These are phyloP conservation scores for Tethya wilhelma DNA, from an alignment of 37 sponge, comb jelly and placozoan species.

Conservation along the genomic window DNA sequence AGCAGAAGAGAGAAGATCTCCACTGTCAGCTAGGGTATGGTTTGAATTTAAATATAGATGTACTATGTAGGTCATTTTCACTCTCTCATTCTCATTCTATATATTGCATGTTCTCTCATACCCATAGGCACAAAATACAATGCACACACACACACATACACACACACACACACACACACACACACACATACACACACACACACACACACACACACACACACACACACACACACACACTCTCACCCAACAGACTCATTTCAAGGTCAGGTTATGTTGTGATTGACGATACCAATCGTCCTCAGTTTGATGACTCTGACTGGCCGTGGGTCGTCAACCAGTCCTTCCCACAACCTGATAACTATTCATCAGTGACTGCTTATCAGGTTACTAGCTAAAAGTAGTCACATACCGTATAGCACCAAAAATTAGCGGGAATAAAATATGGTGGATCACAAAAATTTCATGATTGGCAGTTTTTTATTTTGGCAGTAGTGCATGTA, in stretches of 20 bases:
- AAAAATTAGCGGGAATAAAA: neutral
- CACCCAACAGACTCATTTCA: slow-evolving; percentile 63
- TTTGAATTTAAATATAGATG: neutral
- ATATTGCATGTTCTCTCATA: no score
- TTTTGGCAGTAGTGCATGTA: no score
- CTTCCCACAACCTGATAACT: slow-evolving; percentile 31
- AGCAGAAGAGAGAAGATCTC: slow-evolving; percentile 58
- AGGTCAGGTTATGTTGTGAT: slow-evolving; percentile 61
- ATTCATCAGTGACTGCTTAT: neutral
- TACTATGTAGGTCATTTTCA: neutral
- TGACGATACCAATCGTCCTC: no score
- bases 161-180: no score
- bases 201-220: no score
- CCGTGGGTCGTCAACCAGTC: slow-evolving; percentile 60
- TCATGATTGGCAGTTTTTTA: neutral
- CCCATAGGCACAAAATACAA: no score
- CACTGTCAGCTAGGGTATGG: slow-evolving; percentile 66
- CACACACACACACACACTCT: no score
- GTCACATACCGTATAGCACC: no score
- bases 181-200: no score
- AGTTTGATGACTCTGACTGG: slow-evolving; percentile 64
- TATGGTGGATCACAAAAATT: neutral
- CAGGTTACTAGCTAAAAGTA: slow-evolving; percentile 19
- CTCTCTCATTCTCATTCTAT: no score
- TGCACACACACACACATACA: no score